These are phyloP conservation scores for Myioborus melanocephalus DNA, from an alignment of 2,797 vertebrate genomes.

Conservation along the genomic window DNA sequence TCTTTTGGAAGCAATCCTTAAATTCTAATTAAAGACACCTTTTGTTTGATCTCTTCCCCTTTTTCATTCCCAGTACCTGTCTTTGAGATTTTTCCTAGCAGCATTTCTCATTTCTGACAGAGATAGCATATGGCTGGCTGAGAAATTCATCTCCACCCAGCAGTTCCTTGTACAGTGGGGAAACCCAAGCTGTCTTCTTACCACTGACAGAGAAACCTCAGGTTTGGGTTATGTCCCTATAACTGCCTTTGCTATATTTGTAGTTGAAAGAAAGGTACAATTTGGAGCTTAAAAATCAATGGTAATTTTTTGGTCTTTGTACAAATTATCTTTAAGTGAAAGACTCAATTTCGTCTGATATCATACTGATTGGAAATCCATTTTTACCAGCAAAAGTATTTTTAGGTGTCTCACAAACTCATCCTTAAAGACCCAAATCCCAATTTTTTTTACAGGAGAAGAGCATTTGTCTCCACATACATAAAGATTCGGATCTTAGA, in stretches of 20 bases:
- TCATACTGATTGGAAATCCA: constrained; percentile 47
- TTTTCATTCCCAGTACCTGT: not conserved
- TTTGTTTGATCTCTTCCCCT: not conserved
- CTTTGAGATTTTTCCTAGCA: not conserved
- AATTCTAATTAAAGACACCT: not conserved
- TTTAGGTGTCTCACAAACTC: constrained; percentile 20
- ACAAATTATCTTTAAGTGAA: constrained; percentile 57
- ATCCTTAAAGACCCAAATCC: constrained; percentile 12
- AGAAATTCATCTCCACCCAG: not conserved
- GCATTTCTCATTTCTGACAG: not conserved
- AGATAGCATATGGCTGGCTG: not conserved
- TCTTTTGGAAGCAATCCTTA: not conserved
- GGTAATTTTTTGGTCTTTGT: constrained; percentile 55
- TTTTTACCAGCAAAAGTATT: constrained; percentile 35
- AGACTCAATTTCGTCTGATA: constrained; percentile 16
- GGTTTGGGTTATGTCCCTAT: not conserved
- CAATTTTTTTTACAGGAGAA: not conserved
- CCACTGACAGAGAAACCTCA: not conserved
- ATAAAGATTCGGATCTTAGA: not conserved
- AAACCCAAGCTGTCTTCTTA: not conserved
- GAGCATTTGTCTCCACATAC: not conserved
- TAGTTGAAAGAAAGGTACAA: not conserved
- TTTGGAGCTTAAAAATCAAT: constrained; percentile 43
- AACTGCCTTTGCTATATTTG: not conserved
- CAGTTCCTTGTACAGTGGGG: not conserved